Evolutionary conservation across 2,113 vertebrate species (phyloP).

Genomic region (Irena cyanogastra): DNA sequence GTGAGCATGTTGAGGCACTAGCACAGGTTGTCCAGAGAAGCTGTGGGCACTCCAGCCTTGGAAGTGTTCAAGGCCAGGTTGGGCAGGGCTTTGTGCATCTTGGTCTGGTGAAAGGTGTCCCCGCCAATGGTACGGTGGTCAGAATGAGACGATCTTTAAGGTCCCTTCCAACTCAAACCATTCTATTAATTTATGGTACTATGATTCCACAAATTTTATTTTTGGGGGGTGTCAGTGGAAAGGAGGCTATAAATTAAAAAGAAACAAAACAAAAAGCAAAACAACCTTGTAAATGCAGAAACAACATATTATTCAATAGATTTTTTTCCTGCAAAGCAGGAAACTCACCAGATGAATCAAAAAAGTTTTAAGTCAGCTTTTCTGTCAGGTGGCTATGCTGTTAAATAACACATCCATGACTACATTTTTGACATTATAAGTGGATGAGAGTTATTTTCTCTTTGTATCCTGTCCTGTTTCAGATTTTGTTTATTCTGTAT

Average conservation of each 20-base stretch:
- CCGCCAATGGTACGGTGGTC: background rate
- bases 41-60: accelerated
- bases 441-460: background rate
- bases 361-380: background rate
- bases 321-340: background rate
- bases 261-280: background rate
- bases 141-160: background rate
- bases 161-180: background rate
- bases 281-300: background rate
- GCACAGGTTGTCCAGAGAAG: background rate
- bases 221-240: background rate
- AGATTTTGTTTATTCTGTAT: background rate
- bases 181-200: background rate
- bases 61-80: background rate
- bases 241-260: background rate
- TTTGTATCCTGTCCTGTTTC: background rate
- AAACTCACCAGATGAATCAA: background rate
- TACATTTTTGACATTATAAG: background rate
- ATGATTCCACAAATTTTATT: background rate
- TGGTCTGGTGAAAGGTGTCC: background rate
- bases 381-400: background rate
- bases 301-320: background rate
- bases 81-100: background rate
- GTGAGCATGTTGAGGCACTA: background rate
- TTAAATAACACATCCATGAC: background rate